phyloP scores from a whole-genome alignment of 1,140 invertebrate species.

The Drosophila miranda region DNA sequence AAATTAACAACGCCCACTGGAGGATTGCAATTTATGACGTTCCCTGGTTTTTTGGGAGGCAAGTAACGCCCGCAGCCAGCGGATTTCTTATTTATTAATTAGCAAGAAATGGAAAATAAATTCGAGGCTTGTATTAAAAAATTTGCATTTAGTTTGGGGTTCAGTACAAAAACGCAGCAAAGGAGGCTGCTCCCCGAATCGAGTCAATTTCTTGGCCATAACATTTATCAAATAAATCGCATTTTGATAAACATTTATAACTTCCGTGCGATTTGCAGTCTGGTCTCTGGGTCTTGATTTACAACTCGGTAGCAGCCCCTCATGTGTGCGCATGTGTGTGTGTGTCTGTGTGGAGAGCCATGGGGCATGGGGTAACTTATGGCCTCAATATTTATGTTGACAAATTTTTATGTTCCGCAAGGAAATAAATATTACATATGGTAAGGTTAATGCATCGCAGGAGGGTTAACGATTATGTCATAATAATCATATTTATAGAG shows the following conservation, averaged over 20 bases:
- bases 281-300: constrained; percentile 46
- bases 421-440: constrained; percentile 18
- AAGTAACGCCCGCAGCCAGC: constrained; percentile 42
- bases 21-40: constrained; percentile 71
- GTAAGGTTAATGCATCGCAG: not conserved
- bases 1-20: constrained; percentile 74
- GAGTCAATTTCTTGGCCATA: constrained; percentile 48
- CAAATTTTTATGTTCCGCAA: constrained; percentile 58
- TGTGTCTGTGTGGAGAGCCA: constrained; percentile 2
- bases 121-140: constrained; percentile 56
- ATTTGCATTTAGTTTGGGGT: constrained; percentile 57
- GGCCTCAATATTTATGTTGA: constrained; percentile 57
- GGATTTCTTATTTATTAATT: constrained; percentile 76
- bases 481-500: constrained; percentile 30
- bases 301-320: constrained; percentile 38
- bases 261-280: constrained; percentile 69
- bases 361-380: constrained; percentile 40
- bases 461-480: constrained; percentile 34
- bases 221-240: constrained; percentile 69
- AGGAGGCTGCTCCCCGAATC: not conserved
- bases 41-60: constrained; percentile 18
- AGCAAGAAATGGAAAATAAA: constrained; percentile 66
- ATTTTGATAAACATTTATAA: constrained; percentile 72
- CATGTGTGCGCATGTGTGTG: not conserved
- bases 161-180: not conserved